phyloP scores from a whole-genome alignment of 2,888 invertebrate species.

The Chrysodeixis includens region DNA sequence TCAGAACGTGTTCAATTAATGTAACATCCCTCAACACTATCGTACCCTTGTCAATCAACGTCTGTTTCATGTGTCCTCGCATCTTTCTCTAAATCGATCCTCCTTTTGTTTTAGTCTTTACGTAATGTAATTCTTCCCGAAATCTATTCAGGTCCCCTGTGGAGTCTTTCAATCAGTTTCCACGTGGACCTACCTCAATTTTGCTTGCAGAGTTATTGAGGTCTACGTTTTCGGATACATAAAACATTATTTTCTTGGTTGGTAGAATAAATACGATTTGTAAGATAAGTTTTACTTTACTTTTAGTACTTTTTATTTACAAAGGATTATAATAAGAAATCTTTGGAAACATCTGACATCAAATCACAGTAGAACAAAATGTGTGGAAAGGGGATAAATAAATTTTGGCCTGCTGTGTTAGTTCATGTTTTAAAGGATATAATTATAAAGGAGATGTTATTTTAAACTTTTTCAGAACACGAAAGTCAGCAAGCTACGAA shows the following conservation, averaged over 20 bases:
- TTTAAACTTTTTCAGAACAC: too few species aligned
- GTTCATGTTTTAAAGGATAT: too few species aligned
- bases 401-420: too few species aligned
- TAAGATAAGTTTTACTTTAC: too few species aligned
- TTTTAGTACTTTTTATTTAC: too few species aligned
- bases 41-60: conserved; percentile 65
- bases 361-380: too few species aligned
- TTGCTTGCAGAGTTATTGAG: background rate
- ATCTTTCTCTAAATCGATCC: conserved; percentile 41
- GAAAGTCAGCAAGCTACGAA: too few species aligned
- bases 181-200: conserved; percentile 6
- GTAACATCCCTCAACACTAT: conserved; percentile 55
- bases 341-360: too few species aligned
- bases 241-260: background rate
- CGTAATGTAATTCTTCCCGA: conserved; percentile 33
- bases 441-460: too few species aligned
- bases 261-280: too few species aligned
- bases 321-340: too few species aligned
- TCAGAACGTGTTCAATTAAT: conserved; percentile 59
- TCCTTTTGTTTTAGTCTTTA: conserved; percentile 33
- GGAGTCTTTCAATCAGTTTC: conserved; percentile 34
- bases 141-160: conserved; percentile 28
- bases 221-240: background rate
- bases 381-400: background rate
- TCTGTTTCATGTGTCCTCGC: conserved; percentile 51